These are phyloP conservation scores for Stichopus chloronotus DNA, from an alignment of 35 echinoderm and acorn worm genomes.

Conservation along the genomic window DNA sequence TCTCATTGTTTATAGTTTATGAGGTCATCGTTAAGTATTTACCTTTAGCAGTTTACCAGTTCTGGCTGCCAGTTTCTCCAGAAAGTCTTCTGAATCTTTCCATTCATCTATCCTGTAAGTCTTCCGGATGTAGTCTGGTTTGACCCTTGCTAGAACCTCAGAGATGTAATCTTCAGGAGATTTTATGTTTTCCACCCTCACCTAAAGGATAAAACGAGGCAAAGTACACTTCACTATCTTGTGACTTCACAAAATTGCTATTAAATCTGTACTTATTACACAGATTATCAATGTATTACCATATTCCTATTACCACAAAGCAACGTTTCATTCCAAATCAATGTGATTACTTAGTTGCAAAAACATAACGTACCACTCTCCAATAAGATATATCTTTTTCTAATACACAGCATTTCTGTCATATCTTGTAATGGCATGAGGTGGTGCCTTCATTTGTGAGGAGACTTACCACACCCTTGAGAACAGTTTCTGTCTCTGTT, in stretches of 20 bases:
- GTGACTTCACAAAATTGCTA: background rate
- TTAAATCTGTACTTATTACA: too few relatives aligned
- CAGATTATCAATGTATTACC: too few relatives aligned
- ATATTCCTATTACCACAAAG: too few relatives aligned
- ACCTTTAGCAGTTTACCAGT: constrained; percentile 91
- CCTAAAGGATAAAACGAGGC: constrained; percentile 58
- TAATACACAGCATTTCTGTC: too few relatives aligned
- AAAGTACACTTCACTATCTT: background rate
- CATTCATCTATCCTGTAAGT: constrained; percentile 86
- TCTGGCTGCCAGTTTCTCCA: constrained; percentile 82
- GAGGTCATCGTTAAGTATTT: background rate
- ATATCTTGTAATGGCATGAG: too few relatives aligned
- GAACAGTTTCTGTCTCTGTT: constrained; percentile 82
- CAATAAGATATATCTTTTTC: too few relatives aligned
- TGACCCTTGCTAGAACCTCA: constrained; percentile 78
- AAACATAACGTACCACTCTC: too few relatives aligned
- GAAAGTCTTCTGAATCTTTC: constrained; percentile 81
- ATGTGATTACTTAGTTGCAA: too few relatives aligned
- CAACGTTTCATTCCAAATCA: too few relatives aligned
- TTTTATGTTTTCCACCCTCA: constrained; percentile 80
- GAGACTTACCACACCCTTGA: constrained; percentile 95
- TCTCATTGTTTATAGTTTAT: too few relatives aligned
- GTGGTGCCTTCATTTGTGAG: background rate
- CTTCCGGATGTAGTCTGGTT: constrained; percentile 87
- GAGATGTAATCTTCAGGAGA: constrained; percentile 89